Conservation (phyloP, 2,113 vertebrate species). For the Solenodon paradoxus region DNA sequence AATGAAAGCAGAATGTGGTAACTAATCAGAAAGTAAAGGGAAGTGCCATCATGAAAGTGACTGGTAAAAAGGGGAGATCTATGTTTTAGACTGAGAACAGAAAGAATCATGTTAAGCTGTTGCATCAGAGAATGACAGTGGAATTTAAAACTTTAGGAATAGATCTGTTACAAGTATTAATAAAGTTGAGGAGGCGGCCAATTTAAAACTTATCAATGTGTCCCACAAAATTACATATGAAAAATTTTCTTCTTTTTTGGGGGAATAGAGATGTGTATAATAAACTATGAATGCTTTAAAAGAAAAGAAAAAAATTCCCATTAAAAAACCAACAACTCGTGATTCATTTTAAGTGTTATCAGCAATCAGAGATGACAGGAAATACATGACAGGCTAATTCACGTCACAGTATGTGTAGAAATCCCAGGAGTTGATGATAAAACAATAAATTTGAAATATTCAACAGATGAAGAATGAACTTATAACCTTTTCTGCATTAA, state of each 20-base stretch:
- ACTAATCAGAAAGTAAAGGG: neutral
- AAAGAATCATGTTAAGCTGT: neutral
- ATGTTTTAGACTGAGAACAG: neutral
- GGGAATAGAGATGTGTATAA: neutral
- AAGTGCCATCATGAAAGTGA: neutral
- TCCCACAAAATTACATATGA: conserved; percentile 56
- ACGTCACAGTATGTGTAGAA: conserved; percentile 66
- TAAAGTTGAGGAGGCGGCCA: neutral
- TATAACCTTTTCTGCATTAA: conserved; percentile 75
- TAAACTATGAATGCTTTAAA: conserved; percentile 62
- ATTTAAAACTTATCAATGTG: conserved; percentile 20
- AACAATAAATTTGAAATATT: conserved; percentile 75
- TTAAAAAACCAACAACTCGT: conserved; percentile 38
- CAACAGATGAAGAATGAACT: conserved; percentile 85
- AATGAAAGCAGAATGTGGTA: neutral
- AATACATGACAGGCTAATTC: conserved; percentile 63
- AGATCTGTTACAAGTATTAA: neutral
- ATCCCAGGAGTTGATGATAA: conserved; percentile 57
- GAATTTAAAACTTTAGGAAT: neutral
- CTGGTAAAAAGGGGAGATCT: neutral
- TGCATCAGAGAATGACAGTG: neutral
- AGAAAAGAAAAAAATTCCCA: conserved; percentile 46
- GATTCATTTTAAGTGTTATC: conserved; percentile 49
- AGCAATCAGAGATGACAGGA: conserved; percentile 73
- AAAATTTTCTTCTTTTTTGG: conserved; percentile 28